A percentile compares a stretch with the other conserved stretches of the same genome.
phyloP scores from a whole-genome alignment of 64 coral and sea anemone species.

The Astreopora myriophthalma region DNA sequence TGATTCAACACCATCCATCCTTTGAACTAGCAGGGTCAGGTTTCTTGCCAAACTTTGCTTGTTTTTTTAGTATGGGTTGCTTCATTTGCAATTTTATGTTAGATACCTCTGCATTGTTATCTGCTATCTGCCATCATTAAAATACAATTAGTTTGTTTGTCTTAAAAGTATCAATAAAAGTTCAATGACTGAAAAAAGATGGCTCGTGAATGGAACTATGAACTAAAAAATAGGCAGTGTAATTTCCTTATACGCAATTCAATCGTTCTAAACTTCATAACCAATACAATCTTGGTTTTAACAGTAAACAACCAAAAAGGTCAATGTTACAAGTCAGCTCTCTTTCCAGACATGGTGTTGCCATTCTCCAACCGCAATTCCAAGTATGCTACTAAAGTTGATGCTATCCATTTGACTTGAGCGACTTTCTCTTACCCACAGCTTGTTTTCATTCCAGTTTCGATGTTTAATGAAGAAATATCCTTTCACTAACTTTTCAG shows the following conservation, averaged over 20 bases:
- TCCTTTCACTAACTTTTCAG: constrained; percentile 62
- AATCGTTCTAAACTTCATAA: background rate
- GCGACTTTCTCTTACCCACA: constrained; percentile 72
- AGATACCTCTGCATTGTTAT: constrained; percentile 18
- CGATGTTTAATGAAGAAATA: constrained; percentile 73
- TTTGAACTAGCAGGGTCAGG: too few relatives aligned
- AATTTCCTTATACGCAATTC: background rate
- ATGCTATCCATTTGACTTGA: constrained; percentile 75
- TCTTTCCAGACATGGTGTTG: constrained; percentile 53
- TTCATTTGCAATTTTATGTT: constrained; percentile 41
- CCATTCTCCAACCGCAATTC: constrained; percentile 62
- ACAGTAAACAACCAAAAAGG: constrained; percentile 6
- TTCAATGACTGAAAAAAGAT: background rate
- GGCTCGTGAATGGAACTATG: background rate
- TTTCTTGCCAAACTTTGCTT: constrained; percentile 21
- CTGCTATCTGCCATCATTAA: background rate
- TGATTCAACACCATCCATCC: too few relatives aligned
- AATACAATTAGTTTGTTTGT: background rate
- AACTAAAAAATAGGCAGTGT: background rate
- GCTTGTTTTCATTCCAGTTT: constrained; percentile 61
- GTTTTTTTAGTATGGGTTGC: constrained; percentile 17
- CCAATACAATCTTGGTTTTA: background rate
- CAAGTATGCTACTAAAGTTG: constrained; percentile 54
- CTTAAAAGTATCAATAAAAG: background rate
- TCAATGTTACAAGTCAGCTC: background rate